Evolutionary conservation across 2,888 invertebrate genomes (phyloP), one percentile per base, ranked within the genome.

Genomic region (Thysanoteuthis rhombus): DNA sequence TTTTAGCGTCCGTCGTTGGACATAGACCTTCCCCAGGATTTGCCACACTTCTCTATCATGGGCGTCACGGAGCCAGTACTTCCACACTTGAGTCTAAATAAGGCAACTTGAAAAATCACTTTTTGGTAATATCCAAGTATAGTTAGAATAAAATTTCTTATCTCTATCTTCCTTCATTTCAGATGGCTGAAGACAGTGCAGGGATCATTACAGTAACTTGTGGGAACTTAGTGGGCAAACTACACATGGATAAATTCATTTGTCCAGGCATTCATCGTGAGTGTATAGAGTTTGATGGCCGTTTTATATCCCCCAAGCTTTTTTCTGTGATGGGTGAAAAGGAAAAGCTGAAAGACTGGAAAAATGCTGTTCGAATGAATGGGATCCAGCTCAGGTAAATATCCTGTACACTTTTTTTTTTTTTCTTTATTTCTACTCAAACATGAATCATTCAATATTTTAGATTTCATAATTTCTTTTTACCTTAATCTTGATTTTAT

Each of bases 321-420:
- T 97, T 97, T 94, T 97, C 97, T 52, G 96, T 97, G 2, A 95
- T 97, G 94, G 97, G 97, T 25, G 97, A 97, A 93, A 97, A 97
- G 94, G 97, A 97, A 93, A 97, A 96, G 94, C 96, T 97, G 93
- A 97, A 97, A 94, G 97, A 97, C 95, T 97, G 97, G 97, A 97
- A 97, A 94, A 97, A 97, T 94, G 97, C 97, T 47, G 97, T 97
- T 75, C 95, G 97, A 93, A 96, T 97, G 52, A 95, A 96, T 93
- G 96, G 96, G 6, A 94, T 95, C 38, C 96, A 96, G 92, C 94
- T 96, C 40, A 95, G 96, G 96, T 96, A 95, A 32, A 52, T 40
- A 38, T 58, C 36, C 40, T 42, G 22, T 38, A 3, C 1, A 22
- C 38, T 38, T 16, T 28, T 38, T 90, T 28, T 39, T 38, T 42